These are phyloP conservation scores for Nothobranchius kuhntae DNA, from an alignment of 2,113 vertebrate genomes.

Conservation along the genomic window DNA sequence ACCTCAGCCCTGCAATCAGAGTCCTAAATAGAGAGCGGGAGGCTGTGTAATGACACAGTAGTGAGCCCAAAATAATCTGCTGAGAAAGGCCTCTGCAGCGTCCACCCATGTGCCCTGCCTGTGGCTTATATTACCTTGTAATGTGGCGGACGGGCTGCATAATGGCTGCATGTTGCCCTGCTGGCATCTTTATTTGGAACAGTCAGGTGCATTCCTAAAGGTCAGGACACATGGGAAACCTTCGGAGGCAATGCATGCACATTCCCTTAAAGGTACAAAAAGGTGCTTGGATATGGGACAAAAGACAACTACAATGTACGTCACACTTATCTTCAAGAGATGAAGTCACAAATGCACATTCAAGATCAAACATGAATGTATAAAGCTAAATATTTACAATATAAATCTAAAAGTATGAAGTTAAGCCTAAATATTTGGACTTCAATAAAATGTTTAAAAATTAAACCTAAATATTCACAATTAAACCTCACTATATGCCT, in stretches of 20 bases:
- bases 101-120: constrained; percentile 58
- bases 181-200: constrained; percentile 64
- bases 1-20: constrained; percentile 74
- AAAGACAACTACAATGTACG: too few species aligned
- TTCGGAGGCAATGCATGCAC: constrained; percentile 1
- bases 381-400: too few species aligned
- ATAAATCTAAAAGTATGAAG: too few species aligned
- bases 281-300: too few species aligned
- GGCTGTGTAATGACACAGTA: constrained; percentile 77
- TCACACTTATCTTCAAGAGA: too few species aligned
- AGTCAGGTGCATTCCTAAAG: constrained; percentile 58
- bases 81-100: constrained; percentile 63
- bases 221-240: constrained; percentile 32
- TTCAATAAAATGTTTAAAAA: too few species aligned
- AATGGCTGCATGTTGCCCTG: constrained; percentile 56
- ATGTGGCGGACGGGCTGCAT: constrained; percentile 51
- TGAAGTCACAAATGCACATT: too few species aligned
- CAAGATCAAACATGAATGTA: too few species aligned
- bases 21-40: constrained; percentile 75
- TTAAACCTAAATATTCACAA: too few species aligned
- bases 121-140: constrained; percentile 63
- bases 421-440: too few species aligned
- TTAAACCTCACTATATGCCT: too few species aligned
- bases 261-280: neutral
- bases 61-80: constrained; percentile 78